Evolutionary conservation across 2,797 vertebrate genomes (phyloP), one percentile per base, ranked within the genome.

Genomic region (Tarsius wallacei): DNA sequence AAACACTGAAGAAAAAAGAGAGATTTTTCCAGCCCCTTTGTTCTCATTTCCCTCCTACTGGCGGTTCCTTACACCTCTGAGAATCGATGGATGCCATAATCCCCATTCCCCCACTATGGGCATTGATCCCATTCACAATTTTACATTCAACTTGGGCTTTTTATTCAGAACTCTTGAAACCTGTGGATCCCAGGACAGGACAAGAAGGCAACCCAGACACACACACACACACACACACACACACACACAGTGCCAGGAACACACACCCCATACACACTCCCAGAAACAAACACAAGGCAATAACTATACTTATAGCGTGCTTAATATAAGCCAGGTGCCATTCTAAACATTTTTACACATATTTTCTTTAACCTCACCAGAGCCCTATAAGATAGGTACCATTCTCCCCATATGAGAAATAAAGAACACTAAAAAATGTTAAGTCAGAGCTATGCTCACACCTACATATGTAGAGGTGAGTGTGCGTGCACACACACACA

Each of bases 131-230:
- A 22, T 21, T 90, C 17, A 47, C 61, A 63, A n/a, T n/a, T 71
- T 87, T 76, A 78, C 28, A 42, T 17, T 22, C 14, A 42, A 7
- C 28, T 51, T 49, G 26, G 4, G 0, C 5, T 14, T 49, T 1
- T 59, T 2, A 5, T 0, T 4, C 0, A 12, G 6, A 49, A n/a
- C 6, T 47, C 31, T 73, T 68, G n/a, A 68, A 31, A 47, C 9
- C 6, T 1, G 9, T 80, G 8, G 31, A 22, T 80, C 36, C 59
- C 24, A 51, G 64, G 74, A 2, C 21, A 14, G 63, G 26, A 36
- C 10, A 12, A 80, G 31, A 71, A 49, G 26, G 71, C 7, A 80
- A 55, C 10, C 13, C 16, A 90, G 68, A 86, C 15, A 81, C 2
- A 31, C 22, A 47, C 2, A 47, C 1, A 55, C 17, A 24, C 15